Evolutionary conservation across 2,797 vertebrate species (phyloP).

Genomic region (Tiaroga cobitis): DNA sequence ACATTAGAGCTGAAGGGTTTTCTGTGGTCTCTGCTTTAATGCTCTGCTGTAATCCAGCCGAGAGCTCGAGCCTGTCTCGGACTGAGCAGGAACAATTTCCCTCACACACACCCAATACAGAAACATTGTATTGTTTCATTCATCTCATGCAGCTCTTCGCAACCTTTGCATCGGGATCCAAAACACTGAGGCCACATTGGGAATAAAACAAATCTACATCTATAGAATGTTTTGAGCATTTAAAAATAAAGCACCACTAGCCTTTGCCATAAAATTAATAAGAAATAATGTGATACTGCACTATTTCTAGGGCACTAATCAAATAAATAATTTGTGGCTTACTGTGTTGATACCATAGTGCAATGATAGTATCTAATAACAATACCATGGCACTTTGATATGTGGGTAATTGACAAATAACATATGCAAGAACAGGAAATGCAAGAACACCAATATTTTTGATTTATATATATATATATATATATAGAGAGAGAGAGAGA

Average conservation of each 20-base stretch:
- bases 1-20: constrained; percentile 61
- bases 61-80: constrained; percentile 42
- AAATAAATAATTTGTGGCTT: background rate
- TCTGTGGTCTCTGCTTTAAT: constrained; percentile 57
- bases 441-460: background rate
- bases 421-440: background rate
- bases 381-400: background rate
- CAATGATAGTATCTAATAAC: background rate
- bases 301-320: background rate
- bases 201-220: background rate
- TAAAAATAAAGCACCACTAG: background rate
- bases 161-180: background rate
- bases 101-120: background rate
- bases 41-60: constrained; percentile 60
- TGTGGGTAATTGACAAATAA: background rate
- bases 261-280: background rate
- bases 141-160: background rate
- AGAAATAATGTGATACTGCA: background rate
- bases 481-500: background rate
- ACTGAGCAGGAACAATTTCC: constrained; percentile 54
- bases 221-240: background rate
- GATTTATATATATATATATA: background rate
- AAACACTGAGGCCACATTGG: background rate
- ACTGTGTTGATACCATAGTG: background rate
- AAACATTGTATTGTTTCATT: constrained; percentile 23